Evolutionary conservation across 1,140 invertebrate genomes (phyloP).

Genomic region (Drosophila trapezifrons): DNA sequence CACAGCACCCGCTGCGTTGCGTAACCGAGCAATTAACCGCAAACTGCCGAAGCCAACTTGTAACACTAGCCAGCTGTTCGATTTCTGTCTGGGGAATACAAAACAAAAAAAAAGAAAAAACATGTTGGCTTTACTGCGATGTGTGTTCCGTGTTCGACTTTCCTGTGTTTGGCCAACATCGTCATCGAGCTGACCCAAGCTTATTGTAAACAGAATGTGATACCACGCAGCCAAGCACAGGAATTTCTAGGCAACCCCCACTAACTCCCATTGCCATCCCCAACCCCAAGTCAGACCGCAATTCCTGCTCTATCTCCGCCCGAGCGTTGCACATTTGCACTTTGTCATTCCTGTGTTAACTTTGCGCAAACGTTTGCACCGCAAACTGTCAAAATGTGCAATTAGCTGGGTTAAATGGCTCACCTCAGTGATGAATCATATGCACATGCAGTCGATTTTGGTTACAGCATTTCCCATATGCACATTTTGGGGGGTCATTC

Average conservation of each 20-base stretch:
- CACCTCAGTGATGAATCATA: constrained; percentile 49
- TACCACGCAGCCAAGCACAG: constrained; percentile 23
- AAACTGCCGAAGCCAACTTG: constrained; percentile 31
- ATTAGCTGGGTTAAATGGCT: constrained; percentile 51
- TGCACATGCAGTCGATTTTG: constrained; percentile 1
- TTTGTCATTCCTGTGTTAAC: constrained; percentile 50
- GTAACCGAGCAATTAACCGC: constrained; percentile 12
- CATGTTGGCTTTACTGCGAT: constrained; percentile 15
- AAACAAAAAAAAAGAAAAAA: constrained; percentile 1
- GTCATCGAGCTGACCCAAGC: constrained; percentile 39
- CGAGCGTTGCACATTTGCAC: constrained; percentile 49
- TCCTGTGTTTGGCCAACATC: constrained; percentile 19
- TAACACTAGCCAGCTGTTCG: constrained; percentile 26
- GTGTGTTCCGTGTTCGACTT: constrained; percentile 13
- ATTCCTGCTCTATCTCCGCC: constrained; percentile 40
- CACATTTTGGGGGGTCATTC: neutral
- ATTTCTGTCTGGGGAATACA: constrained; percentile 21
- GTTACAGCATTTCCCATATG: neutral
- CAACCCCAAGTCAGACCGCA: constrained; percentile 24
- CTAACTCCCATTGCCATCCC: neutral
- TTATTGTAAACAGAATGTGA: constrained; percentile 50
- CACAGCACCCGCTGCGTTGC: constrained; percentile 18
- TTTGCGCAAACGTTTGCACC: constrained; percentile 64
- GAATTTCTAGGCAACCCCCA: constrained; percentile 7
- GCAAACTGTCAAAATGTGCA: constrained; percentile 70